phyloP scores from a whole-genome alignment of 2,888 invertebrate species.

The Eupithecia insigniata region DNA sequence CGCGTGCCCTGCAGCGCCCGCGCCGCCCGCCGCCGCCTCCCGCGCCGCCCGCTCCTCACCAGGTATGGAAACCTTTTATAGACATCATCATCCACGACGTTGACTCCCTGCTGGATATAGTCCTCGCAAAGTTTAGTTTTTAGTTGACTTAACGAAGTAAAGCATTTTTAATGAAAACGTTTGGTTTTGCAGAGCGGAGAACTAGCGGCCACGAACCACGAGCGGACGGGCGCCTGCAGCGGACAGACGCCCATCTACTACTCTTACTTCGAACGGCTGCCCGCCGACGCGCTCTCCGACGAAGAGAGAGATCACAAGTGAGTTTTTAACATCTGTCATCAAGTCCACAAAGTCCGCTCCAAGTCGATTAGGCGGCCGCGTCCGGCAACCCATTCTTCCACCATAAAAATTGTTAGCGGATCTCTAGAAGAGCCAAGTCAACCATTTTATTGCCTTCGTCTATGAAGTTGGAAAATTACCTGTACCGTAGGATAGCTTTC shows the following conservation, averaged over 20 bases:
- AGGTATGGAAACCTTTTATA: conserved; percentile 15
- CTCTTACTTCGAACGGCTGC: conserved; percentile 88
- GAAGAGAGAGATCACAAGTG: conserved; percentile 83
- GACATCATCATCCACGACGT: neutral
- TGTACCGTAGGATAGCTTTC: too few relatives aligned
- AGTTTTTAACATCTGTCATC: conserved; percentile 36
- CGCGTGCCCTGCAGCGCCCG: conserved; percentile 68
- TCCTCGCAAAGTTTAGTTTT: neutral
- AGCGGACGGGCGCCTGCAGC: conserved; percentile 77
- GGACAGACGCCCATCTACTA: conserved; percentile 85
- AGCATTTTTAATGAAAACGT: neutral
- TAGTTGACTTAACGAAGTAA: too few relatives aligned
- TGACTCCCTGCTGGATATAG: neutral
- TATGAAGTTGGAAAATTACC: too few relatives aligned
- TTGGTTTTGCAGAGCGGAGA: conserved; percentile 56
- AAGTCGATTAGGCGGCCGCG: too few relatives aligned
- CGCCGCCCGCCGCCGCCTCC: conserved; percentile 48
- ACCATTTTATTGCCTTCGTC: too few relatives aligned
- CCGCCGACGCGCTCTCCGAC: conserved; percentile 86
- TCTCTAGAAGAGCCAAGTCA: too few relatives aligned
- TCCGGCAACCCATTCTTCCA: too few relatives aligned
- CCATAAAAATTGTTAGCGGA: too few relatives aligned
- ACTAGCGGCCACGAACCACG: conserved; percentile 87
- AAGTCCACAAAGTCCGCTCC: too few relatives aligned
- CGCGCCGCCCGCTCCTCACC: conserved; percentile 21